A percentile compares a stretch with the other conserved stretches of the same genome.
Conservation (phyloP, 2,888 invertebrate genomes). For the Leptogaster cylindrica region DNA sequence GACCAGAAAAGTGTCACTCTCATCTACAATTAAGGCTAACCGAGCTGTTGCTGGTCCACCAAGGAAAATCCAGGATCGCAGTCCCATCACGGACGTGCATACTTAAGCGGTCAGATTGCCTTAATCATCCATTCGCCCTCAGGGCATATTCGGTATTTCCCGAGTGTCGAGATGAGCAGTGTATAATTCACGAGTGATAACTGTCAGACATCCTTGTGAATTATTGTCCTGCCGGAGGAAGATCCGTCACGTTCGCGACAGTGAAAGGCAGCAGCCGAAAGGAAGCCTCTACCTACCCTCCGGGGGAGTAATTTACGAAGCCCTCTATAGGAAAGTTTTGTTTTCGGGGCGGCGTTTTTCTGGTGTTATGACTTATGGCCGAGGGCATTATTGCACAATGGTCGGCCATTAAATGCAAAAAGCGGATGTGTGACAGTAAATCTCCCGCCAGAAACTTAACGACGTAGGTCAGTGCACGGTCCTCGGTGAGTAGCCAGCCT, state of each 20-base stretch:
- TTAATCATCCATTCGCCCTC: too few species aligned
- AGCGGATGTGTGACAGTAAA: slow-evolving; percentile 35
- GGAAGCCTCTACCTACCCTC: not conserved
- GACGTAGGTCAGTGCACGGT: slow-evolving; percentile 18
- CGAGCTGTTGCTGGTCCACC: too few species aligned
- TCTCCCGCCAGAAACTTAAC: slow-evolving; percentile 16
- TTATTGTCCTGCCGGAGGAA: slow-evolving; percentile 16
- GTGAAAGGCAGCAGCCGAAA: slow-evolving; percentile 26
- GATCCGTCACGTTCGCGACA: slow-evolving; percentile 30
- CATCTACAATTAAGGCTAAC: too few species aligned
- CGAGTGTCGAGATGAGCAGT: not conserved
- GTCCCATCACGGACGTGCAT: too few species aligned
- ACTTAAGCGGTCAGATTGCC: too few species aligned
- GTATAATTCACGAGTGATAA: slow-evolving; percentile 33
- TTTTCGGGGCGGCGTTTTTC: slow-evolving; percentile 19
- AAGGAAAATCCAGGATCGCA: too few species aligned
- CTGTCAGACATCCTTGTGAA: slow-evolving; percentile 10
- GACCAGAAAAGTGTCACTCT: too few species aligned
- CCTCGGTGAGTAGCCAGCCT: not conserved
- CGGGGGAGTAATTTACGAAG: slow-evolving; percentile 30
- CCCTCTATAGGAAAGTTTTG: slow-evolving; percentile 28
- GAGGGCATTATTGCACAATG: slow-evolving; percentile 33
- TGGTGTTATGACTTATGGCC: slow-evolving; percentile 36
- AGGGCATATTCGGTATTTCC: too few species aligned
- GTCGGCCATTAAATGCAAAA: slow-evolving; percentile 36